phyloP scores from a whole-genome alignment of 2,797 vertebrate genomes.

The Denticeps clupeoides region DNA sequence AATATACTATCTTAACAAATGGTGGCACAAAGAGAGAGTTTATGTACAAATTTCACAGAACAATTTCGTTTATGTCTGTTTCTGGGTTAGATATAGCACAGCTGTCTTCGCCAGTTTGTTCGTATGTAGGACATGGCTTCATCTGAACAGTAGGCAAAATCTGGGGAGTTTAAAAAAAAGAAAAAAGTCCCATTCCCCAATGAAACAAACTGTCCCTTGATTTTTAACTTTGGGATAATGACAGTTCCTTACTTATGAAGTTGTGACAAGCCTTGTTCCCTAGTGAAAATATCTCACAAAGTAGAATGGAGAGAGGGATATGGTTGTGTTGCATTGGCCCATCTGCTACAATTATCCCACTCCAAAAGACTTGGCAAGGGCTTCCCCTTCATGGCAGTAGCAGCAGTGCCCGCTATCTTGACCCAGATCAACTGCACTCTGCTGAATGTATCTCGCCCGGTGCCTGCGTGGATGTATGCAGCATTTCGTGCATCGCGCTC shows the following conservation, averaged over 20 bases:
- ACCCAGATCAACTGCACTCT: slow-evolving; percentile 52
- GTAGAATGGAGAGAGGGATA: slow-evolving; percentile 18
- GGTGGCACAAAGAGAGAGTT: too few relatives aligned
- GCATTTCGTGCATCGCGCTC: background rate
- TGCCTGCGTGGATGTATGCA: slow-evolving; percentile 35
- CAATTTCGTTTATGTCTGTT: too few relatives aligned
- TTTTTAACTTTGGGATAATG: slow-evolving; percentile 23
- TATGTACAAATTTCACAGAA: too few relatives aligned
- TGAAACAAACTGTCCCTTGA: slow-evolving; percentile 19
- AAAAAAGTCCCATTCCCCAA: slow-evolving; percentile 6
- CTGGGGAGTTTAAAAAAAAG: background rate
- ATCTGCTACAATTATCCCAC: slow-evolving; percentile 52
- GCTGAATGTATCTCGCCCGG: slow-evolving; percentile 35
- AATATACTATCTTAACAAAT: too few relatives aligned
- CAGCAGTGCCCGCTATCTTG: slow-evolving; percentile 51
- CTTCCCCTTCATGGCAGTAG: slow-evolving; percentile 43
- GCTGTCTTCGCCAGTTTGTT: too few relatives aligned
- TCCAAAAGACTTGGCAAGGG: slow-evolving; percentile 45
- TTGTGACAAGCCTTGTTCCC: slow-evolving; percentile 25
- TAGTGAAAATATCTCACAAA: slow-evolving; percentile 23
- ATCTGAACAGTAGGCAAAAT: background rate
- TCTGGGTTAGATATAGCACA: too few relatives aligned
- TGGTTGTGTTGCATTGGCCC: slow-evolving; percentile 40
- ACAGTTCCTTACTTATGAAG: slow-evolving; percentile 25
- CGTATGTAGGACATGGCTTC: too few relatives aligned